Conservation (phyloP, 2,113 vertebrate genomes). For the Choloepus hoffmanni region DNA sequence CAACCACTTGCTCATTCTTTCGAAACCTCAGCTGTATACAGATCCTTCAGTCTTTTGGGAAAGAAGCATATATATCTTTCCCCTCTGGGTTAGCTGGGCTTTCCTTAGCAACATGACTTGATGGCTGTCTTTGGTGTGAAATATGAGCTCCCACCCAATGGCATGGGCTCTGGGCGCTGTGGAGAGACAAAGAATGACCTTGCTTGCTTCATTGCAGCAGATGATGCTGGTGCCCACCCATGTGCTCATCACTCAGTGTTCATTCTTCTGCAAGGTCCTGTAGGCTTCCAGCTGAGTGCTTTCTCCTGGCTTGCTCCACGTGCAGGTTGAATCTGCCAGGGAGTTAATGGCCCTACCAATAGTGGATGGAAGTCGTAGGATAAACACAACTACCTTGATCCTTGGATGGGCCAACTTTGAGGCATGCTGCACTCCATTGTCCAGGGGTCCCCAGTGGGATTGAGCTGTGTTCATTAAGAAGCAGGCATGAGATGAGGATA, state of each 20-base stretch:
- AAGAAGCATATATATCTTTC: not conserved
- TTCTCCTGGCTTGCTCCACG: not conserved
- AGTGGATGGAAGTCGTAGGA: not conserved
- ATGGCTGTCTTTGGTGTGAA: not conserved
- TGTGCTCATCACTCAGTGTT: fast-evolving
- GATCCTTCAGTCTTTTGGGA: not conserved
- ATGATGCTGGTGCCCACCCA: not conserved
- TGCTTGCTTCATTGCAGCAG: not conserved
- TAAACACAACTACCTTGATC: not conserved
- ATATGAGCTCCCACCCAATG: not conserved
- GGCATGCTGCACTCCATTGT: not conserved
- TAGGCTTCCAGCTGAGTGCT: not conserved
- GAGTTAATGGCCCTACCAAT: not conserved
- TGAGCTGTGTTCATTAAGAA: too few species aligned
- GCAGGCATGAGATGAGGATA: too few species aligned
- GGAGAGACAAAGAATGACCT: not conserved
- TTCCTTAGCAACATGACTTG: not conserved
- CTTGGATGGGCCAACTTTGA: fast-evolving
- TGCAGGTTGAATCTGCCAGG: not conserved
- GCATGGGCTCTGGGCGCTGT: fast-evolving
- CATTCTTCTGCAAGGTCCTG: fast-evolving
- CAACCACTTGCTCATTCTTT: not conserved
- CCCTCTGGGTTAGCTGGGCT: not conserved
- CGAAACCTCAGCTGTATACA: too few species aligned
- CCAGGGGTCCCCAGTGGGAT: not conserved